Evolutionary conservation across 1,140 invertebrate species (phyloP), one percentile per base, ranked within the genome.

Genomic region (Conopomorpha cramerella): DNA sequence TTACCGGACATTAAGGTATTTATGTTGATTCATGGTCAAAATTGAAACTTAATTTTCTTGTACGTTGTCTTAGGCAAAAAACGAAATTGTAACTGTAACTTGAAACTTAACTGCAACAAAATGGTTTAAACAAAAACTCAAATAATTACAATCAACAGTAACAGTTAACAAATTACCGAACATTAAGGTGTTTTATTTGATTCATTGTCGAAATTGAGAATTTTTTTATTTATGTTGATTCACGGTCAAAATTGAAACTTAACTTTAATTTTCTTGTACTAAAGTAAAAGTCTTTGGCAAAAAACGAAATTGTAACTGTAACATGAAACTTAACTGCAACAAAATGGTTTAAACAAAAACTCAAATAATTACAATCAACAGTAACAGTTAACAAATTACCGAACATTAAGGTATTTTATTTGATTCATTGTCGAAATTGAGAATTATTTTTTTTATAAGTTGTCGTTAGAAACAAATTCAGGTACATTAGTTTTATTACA

Each of bases 331-430:
- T n/a, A n/a, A n/a, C n/a, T n/a, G n/a, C n/a, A n/a, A n/a, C n/a
- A n/a, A n/a, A n/a, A n/a, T n/a, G n/a, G n/a, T n/a, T n/a, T n/a
- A n/a, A n/a, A n/a, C n/a, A 35, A 38, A n/a, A n/a, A n/a, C n/a
- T n/a, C n/a, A n/a, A n/a, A n/a, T 30, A 16, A n/a, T 16, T 16
- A 31, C 30, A 31, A 16, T n/a, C n/a, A 16, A 31, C 15, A 31
- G 14, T 16, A 31, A 31, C 30, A 31, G 17, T 7, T 29, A 29
- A 8, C 28, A n/a, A 29, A 16, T 16, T 31, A 62, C 65, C 65
- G 63, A 55, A 56, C 62, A 73, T 73, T 73, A 73, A 73, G 68
- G 62, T 61, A 52, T 54, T 39, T 39, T 30, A 33, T 39, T 39
- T 39, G 14, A 38, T 38, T 40, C 23, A 27, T 46, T 31, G n/a